Conservation (phyloP, 2,888 invertebrate genomes). For the Pollenia labialis region DNA sequence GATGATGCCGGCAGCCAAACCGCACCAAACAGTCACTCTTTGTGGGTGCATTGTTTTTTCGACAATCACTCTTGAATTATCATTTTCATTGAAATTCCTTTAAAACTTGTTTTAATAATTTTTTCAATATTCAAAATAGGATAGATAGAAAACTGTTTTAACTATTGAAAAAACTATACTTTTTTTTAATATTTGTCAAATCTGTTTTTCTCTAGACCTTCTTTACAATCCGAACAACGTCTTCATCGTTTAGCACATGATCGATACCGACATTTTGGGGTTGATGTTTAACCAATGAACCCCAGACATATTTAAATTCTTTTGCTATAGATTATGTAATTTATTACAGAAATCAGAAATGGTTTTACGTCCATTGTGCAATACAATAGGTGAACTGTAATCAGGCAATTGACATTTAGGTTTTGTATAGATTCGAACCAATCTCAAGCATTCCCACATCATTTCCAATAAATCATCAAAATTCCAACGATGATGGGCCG, state of each 20-base stretch:
- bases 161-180: too few relatives aligned
- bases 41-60: too few relatives aligned
- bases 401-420: constrained; percentile 99
- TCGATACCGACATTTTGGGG: constrained; percentile 99
- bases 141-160: too few relatives aligned
- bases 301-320: constrained; percentile 99
- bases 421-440: constrained; percentile 98
- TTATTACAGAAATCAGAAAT: constrained; percentile 99
- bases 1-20: too few relatives aligned
- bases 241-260: constrained; percentile 97
- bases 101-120: too few relatives aligned
- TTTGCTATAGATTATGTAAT: constrained; percentile 97
- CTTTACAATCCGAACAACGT: constrained; percentile 99
- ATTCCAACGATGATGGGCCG: constrained; percentile 99
- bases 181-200: constrained; percentile 13
- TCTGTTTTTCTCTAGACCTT: constrained; percentile 85
- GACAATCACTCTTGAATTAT: too few relatives aligned
- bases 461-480: constrained; percentile 98
- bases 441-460: constrained; percentile 98
- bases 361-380: constrained; percentile 93
- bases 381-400: constrained; percentile 97
- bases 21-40: too few relatives aligned
- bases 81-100: too few relatives aligned
- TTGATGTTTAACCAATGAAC: constrained; percentile 99
- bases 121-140: too few relatives aligned